Base-by-base conservation (phyloP, 2,113 vertebrate genomes). In the Danionella cerebrum region DNA sequence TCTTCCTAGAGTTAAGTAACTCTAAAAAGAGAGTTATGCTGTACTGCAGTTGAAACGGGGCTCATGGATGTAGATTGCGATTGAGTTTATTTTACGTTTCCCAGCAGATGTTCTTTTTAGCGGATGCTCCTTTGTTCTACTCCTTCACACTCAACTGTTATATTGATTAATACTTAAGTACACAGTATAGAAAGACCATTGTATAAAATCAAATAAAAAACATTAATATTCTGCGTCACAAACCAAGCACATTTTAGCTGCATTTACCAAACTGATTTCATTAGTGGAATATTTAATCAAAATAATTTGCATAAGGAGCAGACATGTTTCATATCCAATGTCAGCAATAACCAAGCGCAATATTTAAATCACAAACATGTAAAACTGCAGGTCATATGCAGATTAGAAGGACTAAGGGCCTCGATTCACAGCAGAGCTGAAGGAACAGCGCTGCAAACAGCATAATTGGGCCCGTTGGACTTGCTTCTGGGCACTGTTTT, bases 391-490 rank as follows among this genome's bases (percentile, higher is more conserved):
- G 53, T 57, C 41, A 71, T 13, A 33, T 63, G 31, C 19, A 50
- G 6, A 47, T 22, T 19, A 27, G 18, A 12, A 53, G 9, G 7
- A 66, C 36, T 31, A 52, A 52, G 29, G 29, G 13, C 21, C 36
- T 29, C 22, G 2, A 22, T 16, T 47, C 25, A 66, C 51, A 76
- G 52, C 64, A 54, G 51, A 13, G 35, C 70, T 24, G 21, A 41
- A 48, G 16, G 52, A 45, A 48, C 21, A 2, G 55, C 5, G 11
- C 31, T 41, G 27, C 70, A 70, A 64, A 70, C 73, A 71, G 70
- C 33, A 69, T 70, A 84, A 84, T 84, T 82, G 76, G 63, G 71
- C 73, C 70, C 69, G 62, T 52, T 53, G 63, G 65, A 55, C 69
- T 69, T 55, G 62, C 65, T 76, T 80, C 58, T 31, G 21, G 78